Percentiles rank a stretch among this genome's conserved stretches.
Evolutionary conservation across 2,797 vertebrate species (phyloP).

Genomic region (Sebastolobus alascanus): DNA sequence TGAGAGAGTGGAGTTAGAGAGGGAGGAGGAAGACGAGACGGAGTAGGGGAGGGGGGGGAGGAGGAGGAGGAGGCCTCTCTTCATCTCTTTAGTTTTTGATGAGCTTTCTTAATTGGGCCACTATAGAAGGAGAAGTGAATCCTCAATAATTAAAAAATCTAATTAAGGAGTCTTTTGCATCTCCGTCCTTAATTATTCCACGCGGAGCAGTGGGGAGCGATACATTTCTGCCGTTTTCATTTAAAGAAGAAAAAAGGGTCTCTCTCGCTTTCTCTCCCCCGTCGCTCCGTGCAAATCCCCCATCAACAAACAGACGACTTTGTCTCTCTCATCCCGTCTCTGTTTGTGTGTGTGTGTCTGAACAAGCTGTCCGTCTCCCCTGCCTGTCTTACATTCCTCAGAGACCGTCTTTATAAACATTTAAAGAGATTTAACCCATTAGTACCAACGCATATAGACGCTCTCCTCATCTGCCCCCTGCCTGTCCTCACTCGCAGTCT

Average conservation of each 20-base stretch:
- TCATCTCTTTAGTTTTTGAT: conserved; percentile 83
- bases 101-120: conserved; percentile 86
- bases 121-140: conserved; percentile 85
- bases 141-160: conserved; percentile 90
- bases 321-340: conserved; percentile 35
- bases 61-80: conserved; percentile 57
- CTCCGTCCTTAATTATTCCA: conserved; percentile 86
- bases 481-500: background rate
- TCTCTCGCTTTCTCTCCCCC: conserved; percentile 44
- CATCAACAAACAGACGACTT: conserved; percentile 62
- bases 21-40: conserved; percentile 32
- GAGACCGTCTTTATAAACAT: conserved; percentile 52
- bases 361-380: conserved; percentile 25
- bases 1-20: conserved; percentile 46
- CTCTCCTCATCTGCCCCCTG: conserved; percentile 12
- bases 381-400: conserved; percentile 37
- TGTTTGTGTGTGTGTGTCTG: conserved; percentile 33
- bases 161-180: conserved; percentile 88
- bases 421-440: conserved; percentile 58
- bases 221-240: conserved; percentile 78
- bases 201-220: conserved; percentile 75
- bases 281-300: conserved; percentile 52
- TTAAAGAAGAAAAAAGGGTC: conserved; percentile 73
- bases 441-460: background rate
- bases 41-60: background rate